Conservation (phyloP, 2,113 vertebrate genomes). For the Origma solitaria region DNA sequence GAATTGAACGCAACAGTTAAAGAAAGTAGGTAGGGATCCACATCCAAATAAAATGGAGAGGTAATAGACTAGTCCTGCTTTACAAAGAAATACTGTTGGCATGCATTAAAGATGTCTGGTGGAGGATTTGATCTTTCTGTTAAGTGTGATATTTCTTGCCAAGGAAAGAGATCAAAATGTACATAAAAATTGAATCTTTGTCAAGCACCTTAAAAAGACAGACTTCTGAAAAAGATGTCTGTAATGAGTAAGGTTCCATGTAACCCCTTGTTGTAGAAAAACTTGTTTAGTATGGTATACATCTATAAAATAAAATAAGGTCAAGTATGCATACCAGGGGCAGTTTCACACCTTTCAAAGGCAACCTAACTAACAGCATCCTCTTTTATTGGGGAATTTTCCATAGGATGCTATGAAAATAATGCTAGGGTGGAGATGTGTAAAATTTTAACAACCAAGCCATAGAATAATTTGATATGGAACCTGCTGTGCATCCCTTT, state of each 20-base stretch:
- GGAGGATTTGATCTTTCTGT: background rate
- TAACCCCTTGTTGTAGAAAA: background rate
- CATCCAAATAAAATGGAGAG: background rate
- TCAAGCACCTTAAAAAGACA: background rate
- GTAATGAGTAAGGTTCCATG: background rate
- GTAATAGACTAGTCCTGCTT: background rate
- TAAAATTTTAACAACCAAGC: background rate
- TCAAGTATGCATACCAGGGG: background rate
- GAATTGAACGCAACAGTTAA: background rate
- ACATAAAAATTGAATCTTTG: background rate
- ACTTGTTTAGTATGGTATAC: background rate
- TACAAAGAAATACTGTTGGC: background rate
- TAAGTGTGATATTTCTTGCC: background rate
- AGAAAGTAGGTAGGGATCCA: background rate
- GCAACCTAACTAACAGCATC: background rate
- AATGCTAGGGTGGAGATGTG: background rate
- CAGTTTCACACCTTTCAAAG: background rate
- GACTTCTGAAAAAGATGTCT: background rate
- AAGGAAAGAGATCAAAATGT: background rate
- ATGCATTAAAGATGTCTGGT: background rate
- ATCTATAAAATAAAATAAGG: background rate
- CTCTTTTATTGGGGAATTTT: background rate
- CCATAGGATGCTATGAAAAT: background rate
- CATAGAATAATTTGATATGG: background rate
- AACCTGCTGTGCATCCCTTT: background rate